Conservation (phyloP, 2,888 invertebrate species). For the Synergus itoensis region DNA sequence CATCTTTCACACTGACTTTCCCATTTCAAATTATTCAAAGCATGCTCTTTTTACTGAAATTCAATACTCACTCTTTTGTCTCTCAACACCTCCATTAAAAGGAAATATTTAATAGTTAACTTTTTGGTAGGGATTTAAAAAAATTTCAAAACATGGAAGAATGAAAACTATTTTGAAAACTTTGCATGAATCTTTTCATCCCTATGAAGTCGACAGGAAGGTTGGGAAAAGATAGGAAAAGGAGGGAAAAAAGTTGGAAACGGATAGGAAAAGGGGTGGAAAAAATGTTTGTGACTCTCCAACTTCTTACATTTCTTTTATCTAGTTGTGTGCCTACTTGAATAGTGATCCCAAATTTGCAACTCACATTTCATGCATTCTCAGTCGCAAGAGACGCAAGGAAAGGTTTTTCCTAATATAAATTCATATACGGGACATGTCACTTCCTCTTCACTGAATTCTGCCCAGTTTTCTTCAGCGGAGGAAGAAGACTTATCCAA, state of each 20-base stretch:
- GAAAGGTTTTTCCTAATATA: constrained; percentile 20
- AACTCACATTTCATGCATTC: constrained; percentile 3
- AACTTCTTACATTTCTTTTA: neutral
- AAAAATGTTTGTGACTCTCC: neutral
- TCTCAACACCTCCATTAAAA: neutral
- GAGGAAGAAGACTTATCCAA: constrained; percentile 10
- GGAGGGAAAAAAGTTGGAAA: no score
- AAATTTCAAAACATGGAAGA: no score
- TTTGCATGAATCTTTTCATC: no score
- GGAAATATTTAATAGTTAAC: neutral
- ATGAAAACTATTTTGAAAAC: no score
- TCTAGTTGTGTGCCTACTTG: neutral
- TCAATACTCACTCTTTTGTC: constrained; percentile 15
- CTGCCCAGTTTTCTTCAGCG: neutral
- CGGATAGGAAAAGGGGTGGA: no score
- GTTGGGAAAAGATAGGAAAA: no score
- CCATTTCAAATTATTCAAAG: constrained; percentile 34
- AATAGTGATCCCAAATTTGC: neutral
- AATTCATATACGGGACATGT: constrained; percentile 15
- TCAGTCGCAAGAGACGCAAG: neutral
- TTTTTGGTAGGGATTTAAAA: no score
- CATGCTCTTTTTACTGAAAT: constrained; percentile 25
- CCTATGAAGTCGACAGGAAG: no score
- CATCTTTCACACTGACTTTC: constrained; percentile 30
- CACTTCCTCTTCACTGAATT: constrained; percentile 2